Conservation (phyloP, 2,113 vertebrate species). For the Corvus moneduloides region DNA sequence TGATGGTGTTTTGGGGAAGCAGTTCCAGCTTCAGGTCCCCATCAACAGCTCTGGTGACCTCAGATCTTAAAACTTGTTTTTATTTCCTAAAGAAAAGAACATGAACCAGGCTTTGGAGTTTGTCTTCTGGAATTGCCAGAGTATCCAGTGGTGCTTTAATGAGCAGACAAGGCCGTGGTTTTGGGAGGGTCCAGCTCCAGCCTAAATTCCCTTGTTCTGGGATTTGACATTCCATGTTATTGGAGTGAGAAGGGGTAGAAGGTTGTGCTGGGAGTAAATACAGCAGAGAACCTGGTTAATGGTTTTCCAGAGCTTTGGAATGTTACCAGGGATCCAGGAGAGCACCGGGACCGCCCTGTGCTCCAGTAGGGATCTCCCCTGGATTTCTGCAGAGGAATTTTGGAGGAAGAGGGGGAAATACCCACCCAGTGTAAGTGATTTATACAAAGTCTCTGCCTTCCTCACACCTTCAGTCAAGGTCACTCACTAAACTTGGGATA, state of each 20-base stretch:
- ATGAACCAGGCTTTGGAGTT: neutral
- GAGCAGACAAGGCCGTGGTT: neutral
- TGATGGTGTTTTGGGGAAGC: neutral
- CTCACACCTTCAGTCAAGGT: accelerated
- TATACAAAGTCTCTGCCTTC: neutral
- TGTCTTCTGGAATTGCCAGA: neutral
- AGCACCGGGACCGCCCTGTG: neutral
- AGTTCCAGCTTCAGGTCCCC: neutral
- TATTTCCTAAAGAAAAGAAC: neutral
- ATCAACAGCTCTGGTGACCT: neutral
- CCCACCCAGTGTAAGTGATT: accelerated
- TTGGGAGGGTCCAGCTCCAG: neutral
- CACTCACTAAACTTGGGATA: neutral
- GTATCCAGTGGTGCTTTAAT: neutral
- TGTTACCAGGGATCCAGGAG: neutral
- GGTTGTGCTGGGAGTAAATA: neutral
- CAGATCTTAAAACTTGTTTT: neutral
- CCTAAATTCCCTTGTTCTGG: neutral
- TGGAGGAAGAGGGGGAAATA: neutral
- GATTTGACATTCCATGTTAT: accelerated
- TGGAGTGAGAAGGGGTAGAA: neutral
- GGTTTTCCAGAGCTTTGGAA: neutral
- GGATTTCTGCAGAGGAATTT: neutral
- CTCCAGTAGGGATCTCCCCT: neutral
- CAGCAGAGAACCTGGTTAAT: neutral